Conservation (phyloP, 2,113 vertebrate species). For the Sialia sialis region DNA sequence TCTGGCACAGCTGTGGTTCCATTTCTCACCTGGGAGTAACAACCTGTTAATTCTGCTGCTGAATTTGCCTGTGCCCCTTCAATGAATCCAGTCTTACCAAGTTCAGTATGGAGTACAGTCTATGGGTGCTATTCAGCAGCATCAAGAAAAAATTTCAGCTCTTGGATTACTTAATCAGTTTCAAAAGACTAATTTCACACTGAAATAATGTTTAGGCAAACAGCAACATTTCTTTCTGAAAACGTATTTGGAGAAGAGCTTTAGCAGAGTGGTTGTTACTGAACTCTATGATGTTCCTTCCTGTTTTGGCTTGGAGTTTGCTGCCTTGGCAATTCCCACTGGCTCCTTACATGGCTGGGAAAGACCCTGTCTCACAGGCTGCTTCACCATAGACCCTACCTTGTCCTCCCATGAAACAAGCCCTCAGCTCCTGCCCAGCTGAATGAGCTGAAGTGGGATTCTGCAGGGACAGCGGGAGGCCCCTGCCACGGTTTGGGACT, state of each 20-base stretch:
- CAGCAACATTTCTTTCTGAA: neutral
- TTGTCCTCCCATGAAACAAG: conserved; percentile 21
- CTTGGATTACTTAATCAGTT: neutral
- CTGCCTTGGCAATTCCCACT: conserved; percentile 13
- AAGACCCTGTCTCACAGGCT: neutral
- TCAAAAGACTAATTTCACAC: neutral
- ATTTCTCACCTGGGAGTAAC: neutral
- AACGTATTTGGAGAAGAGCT: neutral
- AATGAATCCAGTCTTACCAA: neutral
- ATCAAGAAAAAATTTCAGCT: neutral
- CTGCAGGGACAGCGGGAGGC: neutral
- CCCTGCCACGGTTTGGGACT: neutral
- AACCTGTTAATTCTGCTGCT: neutral
- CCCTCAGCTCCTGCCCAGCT: conserved; percentile 30
- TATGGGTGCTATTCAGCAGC: neutral
- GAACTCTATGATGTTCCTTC: neutral
- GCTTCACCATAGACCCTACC: conserved; percentile 20
- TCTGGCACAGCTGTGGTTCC: neutral
- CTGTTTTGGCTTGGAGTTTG: neutral
- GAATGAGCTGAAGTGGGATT: conserved; percentile 2
- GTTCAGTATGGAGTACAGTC: neutral
- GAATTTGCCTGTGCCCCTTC: neutral
- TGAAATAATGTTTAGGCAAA: neutral
- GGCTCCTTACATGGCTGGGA: neutral
- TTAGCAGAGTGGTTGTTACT: neutral